These are phyloP conservation scores for Perca schrenkii DNA, from an alignment of 2,113 vertebrate genomes.

Conservation along the genomic window DNA sequence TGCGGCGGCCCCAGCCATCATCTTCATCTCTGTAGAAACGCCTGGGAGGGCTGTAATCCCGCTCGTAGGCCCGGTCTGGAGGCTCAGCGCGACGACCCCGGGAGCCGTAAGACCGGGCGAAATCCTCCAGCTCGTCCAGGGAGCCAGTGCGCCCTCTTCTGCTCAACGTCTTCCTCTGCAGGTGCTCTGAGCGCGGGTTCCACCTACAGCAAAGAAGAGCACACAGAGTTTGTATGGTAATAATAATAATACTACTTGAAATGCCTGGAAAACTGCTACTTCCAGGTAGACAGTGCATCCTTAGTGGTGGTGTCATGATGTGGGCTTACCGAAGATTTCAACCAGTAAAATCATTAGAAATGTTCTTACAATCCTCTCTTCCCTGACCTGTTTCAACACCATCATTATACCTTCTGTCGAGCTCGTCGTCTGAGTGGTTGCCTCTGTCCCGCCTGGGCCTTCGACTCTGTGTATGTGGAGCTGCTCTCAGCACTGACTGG, in stretches of 20 bases:
- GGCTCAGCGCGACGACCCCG: constrained; percentile 80
- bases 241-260: not conserved
- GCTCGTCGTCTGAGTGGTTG: constrained; percentile 77
- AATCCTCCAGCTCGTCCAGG: constrained; percentile 95
- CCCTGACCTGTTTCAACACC: not conserved
- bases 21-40: constrained; percentile 72
- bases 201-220: constrained; percentile 81
- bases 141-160: constrained; percentile 90
- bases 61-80: constrained; percentile 70
- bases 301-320: not conserved
- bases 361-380: not conserved
- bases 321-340: not conserved
- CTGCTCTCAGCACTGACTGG: constrained; percentile 82
- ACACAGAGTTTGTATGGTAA: not conserved
- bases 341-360: not conserved
- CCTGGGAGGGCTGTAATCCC: constrained; percentile 79
- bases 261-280: no score
- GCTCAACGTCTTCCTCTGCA: constrained; percentile 90
- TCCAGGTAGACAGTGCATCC: not conserved
- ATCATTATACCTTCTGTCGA: constrained; percentile 74
- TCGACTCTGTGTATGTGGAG: constrained; percentile 77
- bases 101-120: constrained; percentile 87
- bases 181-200: constrained; percentile 91
- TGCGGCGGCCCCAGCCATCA: constrained; percentile 84
- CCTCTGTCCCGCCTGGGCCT: constrained; percentile 81